Evolutionary conservation across 1,140 invertebrate genomes (phyloP), one percentile per base, ranked within the genome.

Genomic region (Danaus melanippus): DNA sequence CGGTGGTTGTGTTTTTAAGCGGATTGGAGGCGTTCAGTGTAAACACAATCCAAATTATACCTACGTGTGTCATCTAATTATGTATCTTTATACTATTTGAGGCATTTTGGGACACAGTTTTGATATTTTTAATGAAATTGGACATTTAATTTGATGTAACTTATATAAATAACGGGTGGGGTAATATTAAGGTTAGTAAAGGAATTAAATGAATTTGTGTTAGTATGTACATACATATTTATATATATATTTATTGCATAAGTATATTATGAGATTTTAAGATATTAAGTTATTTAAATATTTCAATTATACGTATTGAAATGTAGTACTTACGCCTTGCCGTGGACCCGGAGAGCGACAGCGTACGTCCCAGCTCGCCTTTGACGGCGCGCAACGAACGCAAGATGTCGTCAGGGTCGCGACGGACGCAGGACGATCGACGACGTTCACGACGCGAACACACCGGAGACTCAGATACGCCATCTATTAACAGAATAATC

Each of bases 361-460:
- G 93, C 42, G 93, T 94, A 44, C 93, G 89, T 49, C 92, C 92
- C 8, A 94, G 88, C 74, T 95, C 93, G 53, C 93, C 93, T 71
- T 94, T 93, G 44, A 93, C 92, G 48, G 92, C 92, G 71, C 94
- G 94, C 59, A 95, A 81, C 45, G 90, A 92, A 67, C 92, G 92
- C 52, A 95, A 73, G 61, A 95, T 94, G 79, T 95, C 93, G 69
- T 95, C 93, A 0, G 93, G 93, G 82, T 95, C 93, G 65, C 93
- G 90, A 17, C 92, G 90, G 12, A 92, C 91, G 67, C 93, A 93
- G 32, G 93, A 94, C 67, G 93, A 95, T 12, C 94, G 91, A 32
- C 94, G 90, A 55, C 92, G 84, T 71, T 93, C 92, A 51, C 91
- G 89, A 83, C 71, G 71, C 12, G 66, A 56, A 15, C 59, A 60